Evolutionary conservation across 2,113 vertebrate species (phyloP).

Genomic region (Rhodinocichla rosea): DNA sequence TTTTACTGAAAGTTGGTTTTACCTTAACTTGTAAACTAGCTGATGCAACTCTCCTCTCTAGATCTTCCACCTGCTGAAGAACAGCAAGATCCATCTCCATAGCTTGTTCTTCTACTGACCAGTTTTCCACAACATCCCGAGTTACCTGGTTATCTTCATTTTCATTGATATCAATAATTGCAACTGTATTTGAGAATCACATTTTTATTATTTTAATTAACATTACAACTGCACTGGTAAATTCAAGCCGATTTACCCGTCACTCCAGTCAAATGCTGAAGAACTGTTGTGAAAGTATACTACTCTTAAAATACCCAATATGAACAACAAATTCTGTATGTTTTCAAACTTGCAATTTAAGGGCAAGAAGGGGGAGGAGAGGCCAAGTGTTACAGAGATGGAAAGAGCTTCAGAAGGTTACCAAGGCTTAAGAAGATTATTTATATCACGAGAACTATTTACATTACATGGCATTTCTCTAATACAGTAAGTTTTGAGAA

Average conservation of each 20-base stretch:
- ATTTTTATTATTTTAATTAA: constrained; percentile 57
- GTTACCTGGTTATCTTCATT: constrained; percentile 84
- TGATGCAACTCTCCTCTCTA: constrained; percentile 90
- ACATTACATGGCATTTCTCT: neutral
- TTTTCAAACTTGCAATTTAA: neutral
- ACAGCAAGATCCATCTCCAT: constrained; percentile 88
- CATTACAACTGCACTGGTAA: neutral
- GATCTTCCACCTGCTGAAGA: constrained; percentile 90
- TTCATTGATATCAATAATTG: constrained; percentile 82
- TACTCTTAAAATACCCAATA: neutral
- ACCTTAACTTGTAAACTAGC: constrained; percentile 94
- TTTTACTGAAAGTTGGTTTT: constrained; percentile 66
- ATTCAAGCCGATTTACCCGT: neutral
- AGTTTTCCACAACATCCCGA: constrained; percentile 82
- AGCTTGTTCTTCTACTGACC: constrained; percentile 93
- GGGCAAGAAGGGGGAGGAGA: neutral
- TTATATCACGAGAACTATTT: neutral
- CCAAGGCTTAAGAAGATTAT: neutral
- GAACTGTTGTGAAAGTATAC: neutral
- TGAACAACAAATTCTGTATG: neutral
- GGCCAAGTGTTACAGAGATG: neutral
- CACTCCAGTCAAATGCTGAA: constrained; percentile 7
- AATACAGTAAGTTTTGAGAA: neutral
- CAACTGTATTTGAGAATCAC: constrained; percentile 74
- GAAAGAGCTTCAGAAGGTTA: neutral